phyloP scores from a whole-genome alignment of 2,113 vertebrate genomes.

The Chauna torquata region DNA sequence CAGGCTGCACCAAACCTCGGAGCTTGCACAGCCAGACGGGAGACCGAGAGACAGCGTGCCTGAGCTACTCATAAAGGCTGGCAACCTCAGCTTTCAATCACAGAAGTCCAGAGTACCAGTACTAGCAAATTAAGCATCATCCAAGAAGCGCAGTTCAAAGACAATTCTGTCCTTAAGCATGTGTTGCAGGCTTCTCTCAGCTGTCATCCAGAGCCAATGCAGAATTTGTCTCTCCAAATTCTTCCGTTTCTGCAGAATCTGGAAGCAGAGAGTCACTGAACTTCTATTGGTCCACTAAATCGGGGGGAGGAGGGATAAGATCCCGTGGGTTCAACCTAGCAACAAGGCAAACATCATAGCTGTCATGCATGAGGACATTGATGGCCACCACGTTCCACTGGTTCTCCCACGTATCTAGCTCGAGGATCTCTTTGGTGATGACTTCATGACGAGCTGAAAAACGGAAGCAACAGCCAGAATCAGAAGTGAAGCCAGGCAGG shows the following conservation, averaged over 20 bases:
- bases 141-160: not conserved
- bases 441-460: slow-evolving; percentile 91
- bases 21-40: not conserved
- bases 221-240: not conserved
- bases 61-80: not conserved
- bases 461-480: not conserved
- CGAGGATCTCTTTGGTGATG: slow-evolving; percentile 93
- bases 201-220: not conserved
- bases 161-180: not conserved
- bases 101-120: not conserved
- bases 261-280: not conserved
- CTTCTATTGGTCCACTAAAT: slow-evolving; percentile 78
- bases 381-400: slow-evolving; percentile 89
- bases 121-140: not conserved
- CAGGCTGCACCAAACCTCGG: not conserved
- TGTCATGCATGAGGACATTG: slow-evolving; percentile 91
- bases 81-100: not conserved
- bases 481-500: not conserved
- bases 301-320: slow-evolving; percentile 89
- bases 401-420: slow-evolving; percentile 91
- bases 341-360: slow-evolving; percentile 94
- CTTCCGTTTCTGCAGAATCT: not conserved
- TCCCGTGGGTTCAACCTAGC: slow-evolving; percentile 92
- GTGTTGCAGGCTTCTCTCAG: not conserved
- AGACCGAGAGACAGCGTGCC: not conserved